These are phyloP conservation scores for Drosophila austrosaltans DNA, from an alignment of 2,888 invertebrate genomes.

Conservation along the genomic window DNA sequence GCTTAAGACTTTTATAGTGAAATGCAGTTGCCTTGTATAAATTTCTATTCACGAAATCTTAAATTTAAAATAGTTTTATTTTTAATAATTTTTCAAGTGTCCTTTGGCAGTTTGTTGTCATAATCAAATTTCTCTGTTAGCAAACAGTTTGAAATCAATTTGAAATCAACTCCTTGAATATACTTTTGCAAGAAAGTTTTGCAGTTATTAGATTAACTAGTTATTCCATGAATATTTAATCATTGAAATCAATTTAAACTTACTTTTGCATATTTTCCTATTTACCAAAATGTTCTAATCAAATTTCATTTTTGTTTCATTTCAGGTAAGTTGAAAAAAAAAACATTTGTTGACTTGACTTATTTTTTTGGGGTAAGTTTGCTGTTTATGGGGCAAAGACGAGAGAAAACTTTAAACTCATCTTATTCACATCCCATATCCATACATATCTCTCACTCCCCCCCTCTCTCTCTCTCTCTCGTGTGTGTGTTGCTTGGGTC, in stretches of 20 bases:
- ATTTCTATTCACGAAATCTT: no score
- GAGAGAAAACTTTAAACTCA: neutral
- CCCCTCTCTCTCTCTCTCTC: neutral
- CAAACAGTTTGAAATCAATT: no score
- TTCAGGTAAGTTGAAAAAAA: slow-evolving; percentile 34
- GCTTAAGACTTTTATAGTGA: no score
- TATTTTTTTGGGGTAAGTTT: slow-evolving; percentile 2
- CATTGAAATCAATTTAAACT: neutral
- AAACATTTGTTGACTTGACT: neutral
- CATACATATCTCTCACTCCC: neutral
- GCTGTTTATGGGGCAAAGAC: neutral
- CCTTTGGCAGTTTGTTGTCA: no score
- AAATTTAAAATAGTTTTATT: no score
- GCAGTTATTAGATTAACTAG: neutral
- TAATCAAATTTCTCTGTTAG: no score
- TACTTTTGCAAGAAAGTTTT: no score
- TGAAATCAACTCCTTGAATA: no score
- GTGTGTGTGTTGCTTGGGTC: slow-evolving; percentile 28
- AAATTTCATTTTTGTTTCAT: slow-evolving; percentile 15
- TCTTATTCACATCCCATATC: slow-evolving; percentile 5
- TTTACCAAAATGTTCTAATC: slow-evolving; percentile 4
- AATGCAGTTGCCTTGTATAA: no score
- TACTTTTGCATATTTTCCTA: neutral
- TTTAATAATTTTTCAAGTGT: no score
- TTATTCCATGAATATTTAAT: neutral